These are phyloP conservation scores for Lamellibrachia satsuma DNA, from an alignment of 2,888 invertebrate species.

Conservation along the genomic window DNA sequence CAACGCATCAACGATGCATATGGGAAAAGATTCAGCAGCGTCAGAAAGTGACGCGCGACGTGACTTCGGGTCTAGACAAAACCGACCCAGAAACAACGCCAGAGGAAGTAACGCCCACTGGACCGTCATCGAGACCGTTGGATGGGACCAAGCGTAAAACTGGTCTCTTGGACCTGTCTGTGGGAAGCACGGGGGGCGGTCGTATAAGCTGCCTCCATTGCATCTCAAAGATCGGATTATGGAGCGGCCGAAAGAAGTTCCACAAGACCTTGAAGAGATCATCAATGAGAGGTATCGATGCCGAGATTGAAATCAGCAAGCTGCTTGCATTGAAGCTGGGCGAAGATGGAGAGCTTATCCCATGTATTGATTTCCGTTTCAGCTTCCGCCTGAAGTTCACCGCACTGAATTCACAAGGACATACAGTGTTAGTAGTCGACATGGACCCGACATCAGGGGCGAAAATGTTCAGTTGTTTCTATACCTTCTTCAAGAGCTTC, in stretches of 20 bases:
- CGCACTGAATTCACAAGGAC: constrained; percentile 20
- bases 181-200: neutral
- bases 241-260: neutral
- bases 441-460: constrained; percentile 25
- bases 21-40: neutral
- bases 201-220: neutral
- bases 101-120: neutral
- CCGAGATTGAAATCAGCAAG: constrained; percentile 14
- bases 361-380: neutral
- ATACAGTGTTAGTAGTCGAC: constrained; percentile 26
- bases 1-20: neutral
- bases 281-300: neutral
- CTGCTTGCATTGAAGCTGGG: neutral
- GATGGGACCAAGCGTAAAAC: neutral
- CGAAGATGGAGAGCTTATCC: too few relatives aligned
- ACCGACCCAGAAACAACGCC: neutral
- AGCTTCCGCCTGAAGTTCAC: constrained; percentile 37
- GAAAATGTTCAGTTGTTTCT: constrained; percentile 41
- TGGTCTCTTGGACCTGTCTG: too few relatives aligned
- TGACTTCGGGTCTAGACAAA: neutral
- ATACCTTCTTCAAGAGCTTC: constrained; percentile 36
- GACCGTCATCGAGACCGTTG: neutral
- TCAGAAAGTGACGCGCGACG: neutral
- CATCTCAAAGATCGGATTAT: neutral
- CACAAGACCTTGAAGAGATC: constrained; percentile 7